These are phyloP conservation scores for Percina caprodes DNA, from an alignment of 2,113 vertebrate species.

Conservation along the genomic window DNA sequence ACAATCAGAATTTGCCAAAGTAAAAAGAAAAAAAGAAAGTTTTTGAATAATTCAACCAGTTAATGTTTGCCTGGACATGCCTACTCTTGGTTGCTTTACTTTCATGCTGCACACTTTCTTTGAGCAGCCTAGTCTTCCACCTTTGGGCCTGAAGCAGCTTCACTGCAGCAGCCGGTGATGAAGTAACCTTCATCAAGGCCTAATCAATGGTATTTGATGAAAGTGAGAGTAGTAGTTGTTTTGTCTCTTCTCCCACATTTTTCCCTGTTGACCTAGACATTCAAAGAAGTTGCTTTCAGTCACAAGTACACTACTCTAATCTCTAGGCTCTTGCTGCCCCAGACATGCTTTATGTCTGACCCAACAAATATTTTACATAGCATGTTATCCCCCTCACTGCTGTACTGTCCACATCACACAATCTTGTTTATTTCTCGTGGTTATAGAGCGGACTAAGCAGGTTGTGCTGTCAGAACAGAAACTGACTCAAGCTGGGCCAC, in stretches of 20 bases:
- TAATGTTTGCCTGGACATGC: neutral
- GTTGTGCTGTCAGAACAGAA: neutral
- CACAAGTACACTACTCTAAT: constrained; percentile 29
- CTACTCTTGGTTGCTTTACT: neutral
- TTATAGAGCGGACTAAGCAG: neutral
- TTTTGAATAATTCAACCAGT: neutral
- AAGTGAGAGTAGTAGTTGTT: neutral
- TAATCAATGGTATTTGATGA: constrained; percentile 3
- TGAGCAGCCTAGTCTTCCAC: neutral
- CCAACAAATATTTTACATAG: constrained; percentile 7
- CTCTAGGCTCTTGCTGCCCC: neutral
- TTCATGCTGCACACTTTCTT: neutral
- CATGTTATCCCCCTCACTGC: constrained; percentile 9
- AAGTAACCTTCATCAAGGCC: constrained; percentile 20
- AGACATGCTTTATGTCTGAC: constrained; percentile 14
- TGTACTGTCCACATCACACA: constrained; percentile 6
- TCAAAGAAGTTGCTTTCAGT: constrained; percentile 20
- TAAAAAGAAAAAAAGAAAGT: too few relatives aligned
- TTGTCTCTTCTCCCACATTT: constrained; percentile 13
- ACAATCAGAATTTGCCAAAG: too few relatives aligned
- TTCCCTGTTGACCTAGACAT: constrained; percentile 3
- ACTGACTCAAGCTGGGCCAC: constrained; percentile 1
- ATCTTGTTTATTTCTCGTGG: neutral
- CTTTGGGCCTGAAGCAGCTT: neutral
- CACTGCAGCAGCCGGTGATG: constrained; percentile 10